phyloP scores from a whole-genome alignment of 2,797 vertebrate genomes.

The Esox masquinongy region DNA sequence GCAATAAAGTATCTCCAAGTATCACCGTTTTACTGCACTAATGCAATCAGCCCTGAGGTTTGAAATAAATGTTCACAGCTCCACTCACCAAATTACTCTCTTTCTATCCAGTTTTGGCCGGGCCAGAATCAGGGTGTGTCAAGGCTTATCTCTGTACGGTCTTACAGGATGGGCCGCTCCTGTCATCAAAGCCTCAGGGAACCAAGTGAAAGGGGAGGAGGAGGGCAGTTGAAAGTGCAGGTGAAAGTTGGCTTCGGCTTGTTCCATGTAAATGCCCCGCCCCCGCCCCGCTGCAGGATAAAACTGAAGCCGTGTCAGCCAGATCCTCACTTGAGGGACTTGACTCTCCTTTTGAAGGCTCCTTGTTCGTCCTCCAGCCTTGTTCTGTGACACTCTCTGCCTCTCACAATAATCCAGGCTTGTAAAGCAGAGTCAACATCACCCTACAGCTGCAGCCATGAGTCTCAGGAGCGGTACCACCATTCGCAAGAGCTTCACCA shows the following conservation, averaged over 20 bases:
- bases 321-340: conserved; percentile 72
- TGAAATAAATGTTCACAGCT: not conserved
- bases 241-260: conserved; percentile 29
- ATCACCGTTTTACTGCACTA: not conserved
- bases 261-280: conserved; percentile 21
- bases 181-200: conserved; percentile 45
- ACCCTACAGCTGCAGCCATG: conserved; percentile 17
- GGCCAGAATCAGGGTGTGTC: conserved; percentile 65
- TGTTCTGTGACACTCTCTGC: conserved; percentile 46
- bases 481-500: conserved; percentile 29
- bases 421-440: conserved; percentile 20
- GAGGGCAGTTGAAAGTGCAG: conserved; percentile 44
- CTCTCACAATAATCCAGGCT: conserved; percentile 10
- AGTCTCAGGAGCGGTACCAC: conserved; percentile 1
- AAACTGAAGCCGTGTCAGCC: conserved; percentile 47
- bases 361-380: conserved; percentile 46
- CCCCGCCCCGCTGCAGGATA: conserved; percentile 56
- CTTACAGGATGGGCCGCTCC: conserved; percentile 69
- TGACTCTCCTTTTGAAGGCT: conserved; percentile 75
- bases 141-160: conserved; percentile 68
- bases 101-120: conserved; percentile 27
- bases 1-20: not conserved
- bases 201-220: conserved; percentile 19
- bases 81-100: not conserved
- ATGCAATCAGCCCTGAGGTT: not conserved